Base-by-base conservation (phyloP, 2,113 vertebrate species). In the Gnathonemus echidnorhynchus region DNA sequence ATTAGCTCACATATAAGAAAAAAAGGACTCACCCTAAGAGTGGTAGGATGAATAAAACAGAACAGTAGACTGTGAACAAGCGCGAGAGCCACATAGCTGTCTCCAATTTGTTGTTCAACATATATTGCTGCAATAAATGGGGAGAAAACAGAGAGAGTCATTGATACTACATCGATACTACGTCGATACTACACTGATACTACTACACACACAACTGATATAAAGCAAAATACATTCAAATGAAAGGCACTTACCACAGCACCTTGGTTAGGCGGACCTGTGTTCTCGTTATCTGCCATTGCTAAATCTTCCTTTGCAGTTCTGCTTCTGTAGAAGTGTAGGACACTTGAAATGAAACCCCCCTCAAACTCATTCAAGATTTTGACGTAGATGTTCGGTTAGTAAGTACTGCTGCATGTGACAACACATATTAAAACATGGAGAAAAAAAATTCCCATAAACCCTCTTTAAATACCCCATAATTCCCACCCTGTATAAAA, bases 41-140 rank as follows among this genome's bases (percentile, higher is more conserved):
- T 90, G 98, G 98, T 87, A 99, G 95, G 91, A 99, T 97, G 94
- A 99, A 99, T 95, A 99, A 96, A 92, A 98, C 95, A 1, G 98
- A 99, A 93, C 98, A 99, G 95, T 99, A 99, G 91, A 99, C 97
- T 0, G 98, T 99, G 94, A 99, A 99, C 91, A 99, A 95, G 7
- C 98, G 97, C 83, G 98, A 99, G 90, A 99, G 96, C 98, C 98
- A 99, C 98, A 99, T 99, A 7, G 98, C 98, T 0, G 98, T 98
- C 93, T 99, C 98, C 94, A 99, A 92, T 92, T 99, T 99, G 94
- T 98, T 99, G 90, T 95, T 95, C 97, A 98, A 95, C 95, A 99
- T 93, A 95, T 98, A 99, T 97, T 98, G 98, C 98, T 99, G 94
- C 19, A 94, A 93, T 86, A 88, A 90, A 83, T 92, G 85, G 7